Conservation (phyloP, 2,888 invertebrate genomes). For the Xestia c-nigrum region DNA sequence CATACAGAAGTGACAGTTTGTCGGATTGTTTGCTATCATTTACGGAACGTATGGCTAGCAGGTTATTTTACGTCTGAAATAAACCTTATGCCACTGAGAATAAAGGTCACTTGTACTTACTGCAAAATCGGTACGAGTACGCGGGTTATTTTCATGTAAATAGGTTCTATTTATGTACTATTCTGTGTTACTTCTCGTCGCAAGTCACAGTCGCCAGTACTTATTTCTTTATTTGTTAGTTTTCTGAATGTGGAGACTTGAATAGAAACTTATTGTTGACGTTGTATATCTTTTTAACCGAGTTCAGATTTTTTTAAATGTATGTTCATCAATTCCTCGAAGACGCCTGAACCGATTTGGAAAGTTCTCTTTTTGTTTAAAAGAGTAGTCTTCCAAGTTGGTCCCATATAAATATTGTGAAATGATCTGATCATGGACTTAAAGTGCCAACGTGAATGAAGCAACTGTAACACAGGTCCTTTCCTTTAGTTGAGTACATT, state of each 20-base stretch:
- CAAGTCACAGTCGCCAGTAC: conserved; percentile 11
- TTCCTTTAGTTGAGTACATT: neutral
- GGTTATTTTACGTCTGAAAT: neutral
- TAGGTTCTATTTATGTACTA: conserved; percentile 48
- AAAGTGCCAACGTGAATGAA: neutral
- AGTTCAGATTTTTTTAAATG: too few species aligned
- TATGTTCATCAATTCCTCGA: too few species aligned
- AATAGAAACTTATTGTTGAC: neutral
- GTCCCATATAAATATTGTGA: too few species aligned
- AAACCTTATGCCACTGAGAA: neutral
- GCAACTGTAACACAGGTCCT: neutral
- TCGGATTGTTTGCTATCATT: conserved; percentile 49
- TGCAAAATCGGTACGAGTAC: conserved; percentile 7
- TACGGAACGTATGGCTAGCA: conserved; percentile 31
- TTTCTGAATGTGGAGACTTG: conserved; percentile 1
- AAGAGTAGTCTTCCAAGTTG: too few species aligned
- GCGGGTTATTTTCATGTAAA: conserved; percentile 63
- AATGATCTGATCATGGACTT: too few species aligned
- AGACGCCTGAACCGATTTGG: too few species aligned
- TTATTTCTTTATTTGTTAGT: conserved; percentile 16
- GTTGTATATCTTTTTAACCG: too few species aligned
- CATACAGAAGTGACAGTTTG: conserved; percentile 42
- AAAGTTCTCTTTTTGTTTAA: too few species aligned
- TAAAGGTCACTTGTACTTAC: neutral
- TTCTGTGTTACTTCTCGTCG: conserved; percentile 43